A percentile compares a stretch with the other conserved stretches of the same genome.
Evolutionary conservation across 2,113 vertebrate species (phyloP).

Genomic region (Clarias macrocephalus): DNA sequence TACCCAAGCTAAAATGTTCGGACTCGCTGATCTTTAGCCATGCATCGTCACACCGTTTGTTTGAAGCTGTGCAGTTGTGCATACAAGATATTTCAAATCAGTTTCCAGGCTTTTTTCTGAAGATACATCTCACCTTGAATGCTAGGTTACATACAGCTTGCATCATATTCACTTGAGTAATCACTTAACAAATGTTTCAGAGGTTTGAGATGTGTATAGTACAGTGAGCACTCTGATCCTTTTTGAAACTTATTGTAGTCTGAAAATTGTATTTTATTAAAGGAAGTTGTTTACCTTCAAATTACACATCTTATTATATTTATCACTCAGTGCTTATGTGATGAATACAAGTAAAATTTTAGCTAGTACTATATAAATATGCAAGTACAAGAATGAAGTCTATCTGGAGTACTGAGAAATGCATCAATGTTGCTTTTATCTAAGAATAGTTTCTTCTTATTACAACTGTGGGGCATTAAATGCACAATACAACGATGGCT

Average conservation of each 20-base stretch:
- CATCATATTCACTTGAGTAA: constrained; percentile 22
- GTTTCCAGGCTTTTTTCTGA: neutral
- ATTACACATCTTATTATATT: neutral
- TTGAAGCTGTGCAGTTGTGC: neutral
- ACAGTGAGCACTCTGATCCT: neutral
- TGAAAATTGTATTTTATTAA: constrained; percentile 13
- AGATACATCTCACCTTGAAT: neutral
- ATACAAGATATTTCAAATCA: neutral
- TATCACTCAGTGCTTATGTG: neutral
- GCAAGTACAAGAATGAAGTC: neutral
- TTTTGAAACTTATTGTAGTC: neutral
- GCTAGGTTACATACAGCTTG: constrained; percentile 23
- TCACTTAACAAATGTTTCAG: constrained; percentile 15
- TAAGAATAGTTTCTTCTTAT: neutral
- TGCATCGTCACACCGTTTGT: neutral
- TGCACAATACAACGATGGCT: neutral
- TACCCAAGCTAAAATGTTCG: neutral
- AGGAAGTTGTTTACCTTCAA: neutral
- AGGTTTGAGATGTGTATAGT: constrained; percentile 2
- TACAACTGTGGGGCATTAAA: neutral
- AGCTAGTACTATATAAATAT: neutral
- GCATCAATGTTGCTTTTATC: neutral
- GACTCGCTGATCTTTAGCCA: neutral
- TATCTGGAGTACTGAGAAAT: neutral
- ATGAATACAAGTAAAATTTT: neutral